These are phyloP conservation scores for Chaetophractus vellerosus DNA, from an alignment of 2,797 vertebrate genomes.

Conservation along the genomic window DNA sequence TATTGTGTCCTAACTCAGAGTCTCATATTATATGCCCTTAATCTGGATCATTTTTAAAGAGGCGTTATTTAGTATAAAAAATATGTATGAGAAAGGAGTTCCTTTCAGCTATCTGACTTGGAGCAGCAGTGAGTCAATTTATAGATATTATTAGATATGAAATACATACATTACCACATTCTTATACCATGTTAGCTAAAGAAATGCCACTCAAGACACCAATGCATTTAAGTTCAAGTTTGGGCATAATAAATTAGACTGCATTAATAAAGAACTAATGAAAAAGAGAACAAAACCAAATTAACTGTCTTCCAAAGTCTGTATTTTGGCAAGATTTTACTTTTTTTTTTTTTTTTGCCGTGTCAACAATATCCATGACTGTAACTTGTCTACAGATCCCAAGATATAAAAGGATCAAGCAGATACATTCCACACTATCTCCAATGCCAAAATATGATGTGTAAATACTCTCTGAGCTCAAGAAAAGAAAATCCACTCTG, in stretches of 20 bases:
- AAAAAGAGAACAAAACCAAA: not conserved
- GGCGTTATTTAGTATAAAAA: not conserved
- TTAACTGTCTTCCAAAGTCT: not conserved
- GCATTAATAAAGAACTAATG: not conserved
- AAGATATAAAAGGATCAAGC: not conserved
- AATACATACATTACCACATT: not conserved
- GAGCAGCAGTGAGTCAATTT: not conserved
- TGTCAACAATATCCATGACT: not conserved
- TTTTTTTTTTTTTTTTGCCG: not conserved
- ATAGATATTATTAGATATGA: not conserved
- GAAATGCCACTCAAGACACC: not conserved
- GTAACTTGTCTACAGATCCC: not conserved
- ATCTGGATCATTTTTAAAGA: constrained; percentile 19
- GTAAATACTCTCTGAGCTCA: constrained; percentile 61
- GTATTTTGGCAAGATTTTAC: not conserved
- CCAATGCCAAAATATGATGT: constrained; percentile 23
- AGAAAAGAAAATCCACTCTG: constrained; percentile 60
- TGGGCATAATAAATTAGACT: not conserved
- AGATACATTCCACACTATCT: not conserved
- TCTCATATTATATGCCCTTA: not conserved
- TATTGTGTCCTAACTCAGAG: not conserved
- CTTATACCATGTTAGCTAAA: not conserved
- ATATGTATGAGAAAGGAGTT: not conserved
- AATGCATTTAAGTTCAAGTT: constrained; percentile 2
- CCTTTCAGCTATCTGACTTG: not conserved